Base-by-base conservation (phyloP, 2,797 vertebrate genomes). In the Lates japonicus region DNA sequence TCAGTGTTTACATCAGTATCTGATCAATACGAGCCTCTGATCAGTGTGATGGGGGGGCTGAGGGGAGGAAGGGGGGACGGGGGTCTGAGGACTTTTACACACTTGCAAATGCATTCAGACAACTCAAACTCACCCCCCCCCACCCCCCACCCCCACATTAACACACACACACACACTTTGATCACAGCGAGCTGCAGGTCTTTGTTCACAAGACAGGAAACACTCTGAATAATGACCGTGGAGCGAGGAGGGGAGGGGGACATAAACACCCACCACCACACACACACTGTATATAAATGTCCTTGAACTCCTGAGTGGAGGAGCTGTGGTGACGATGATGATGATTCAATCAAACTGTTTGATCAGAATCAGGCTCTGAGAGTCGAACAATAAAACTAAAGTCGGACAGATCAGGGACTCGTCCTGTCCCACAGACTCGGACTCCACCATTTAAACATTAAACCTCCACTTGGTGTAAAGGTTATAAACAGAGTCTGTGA, bases 281-380 rank as follows among this genome's bases (percentile, higher is more conserved):
- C 25, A 51, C 60, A 54, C 37, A 46, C 41, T 29, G 25, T 29
- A 55, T 11, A 19, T 0, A 8, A 1, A 25, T n/a, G 54, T n/a
- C 46, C 58, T 55, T 69, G 41, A 74, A 68, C 55, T 54, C 17
- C 17, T 42, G 54, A 37, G 11, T 59, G 46, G 22, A 8, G n/a
- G 33, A 4, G n/a, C 3, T 14, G 13, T 17, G 22, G n/a, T n/a
- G n/a, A 41, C 19, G 44, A 19, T 51, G 72, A 70, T 71, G 44
- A 17, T 51, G 81, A 74, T 67, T 69, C 13, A 62, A 83, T 83
- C 70, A 77, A 13, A n/a, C 20, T 52, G 35, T 46, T 17, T 71
- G 60, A 62, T 60, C 10, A 58, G 29, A 11, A 69, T 51, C 19
- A 39, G 16, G 22, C 59, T 42, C 7, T 7, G 19, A 39, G 19